Conservation (phyloP, 2,113 vertebrate species). For the Muntiacus reevesi region DNA sequence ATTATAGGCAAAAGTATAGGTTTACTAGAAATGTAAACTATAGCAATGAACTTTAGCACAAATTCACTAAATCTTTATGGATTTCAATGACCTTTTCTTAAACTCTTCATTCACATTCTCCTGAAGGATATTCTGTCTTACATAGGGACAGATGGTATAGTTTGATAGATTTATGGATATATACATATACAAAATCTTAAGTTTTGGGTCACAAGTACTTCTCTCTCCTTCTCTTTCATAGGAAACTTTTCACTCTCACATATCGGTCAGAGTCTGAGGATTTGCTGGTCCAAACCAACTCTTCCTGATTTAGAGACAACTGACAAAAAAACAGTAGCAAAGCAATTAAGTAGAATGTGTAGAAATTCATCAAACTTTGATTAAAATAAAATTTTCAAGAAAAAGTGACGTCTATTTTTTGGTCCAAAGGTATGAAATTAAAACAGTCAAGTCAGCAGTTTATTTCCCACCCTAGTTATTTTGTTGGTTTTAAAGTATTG, state of each 20-base stretch:
- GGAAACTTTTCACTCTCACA: neutral
- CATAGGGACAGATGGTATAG: neutral
- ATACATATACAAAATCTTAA: neutral
- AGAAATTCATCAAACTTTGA: neutral
- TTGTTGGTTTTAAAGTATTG: neutral
- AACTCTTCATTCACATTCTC: neutral
- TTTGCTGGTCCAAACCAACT: neutral
- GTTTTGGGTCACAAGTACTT: neutral
- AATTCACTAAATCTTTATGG: neutral
- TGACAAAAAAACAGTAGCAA: neutral
- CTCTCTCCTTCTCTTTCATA: neutral
- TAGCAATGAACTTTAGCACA: neutral
- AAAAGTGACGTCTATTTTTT: neutral
- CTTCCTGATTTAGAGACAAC: neutral
- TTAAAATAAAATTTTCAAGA: neutral
- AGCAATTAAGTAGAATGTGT: neutral
- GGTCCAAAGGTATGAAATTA: neutral
- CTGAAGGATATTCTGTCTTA: neutral
- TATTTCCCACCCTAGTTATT: no score
- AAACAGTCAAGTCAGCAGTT: no score
- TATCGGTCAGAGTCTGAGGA: neutral
- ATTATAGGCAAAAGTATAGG: neutral
- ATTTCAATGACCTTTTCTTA: neutral
- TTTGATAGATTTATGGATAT: neutral
- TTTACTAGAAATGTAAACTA: neutral